phyloP scores from a whole-genome alignment of 2,888 invertebrate species.

The Cyaniris semiargus region DNA sequence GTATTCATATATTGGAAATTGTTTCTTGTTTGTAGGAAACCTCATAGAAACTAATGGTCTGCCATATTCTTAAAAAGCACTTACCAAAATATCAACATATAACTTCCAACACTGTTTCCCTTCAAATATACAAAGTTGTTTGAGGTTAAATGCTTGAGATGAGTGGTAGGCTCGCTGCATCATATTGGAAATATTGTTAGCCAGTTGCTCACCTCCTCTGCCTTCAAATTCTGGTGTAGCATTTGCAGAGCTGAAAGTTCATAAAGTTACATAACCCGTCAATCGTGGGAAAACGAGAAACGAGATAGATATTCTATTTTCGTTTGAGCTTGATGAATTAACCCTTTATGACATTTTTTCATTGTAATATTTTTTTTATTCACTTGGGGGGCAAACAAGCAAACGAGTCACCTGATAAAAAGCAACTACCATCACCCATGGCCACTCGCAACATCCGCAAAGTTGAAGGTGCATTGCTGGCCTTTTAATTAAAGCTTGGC shows the following conservation, averaged over 20 bases:
- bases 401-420: no score
- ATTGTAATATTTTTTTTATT: no score
- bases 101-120: conserved; percentile 96
- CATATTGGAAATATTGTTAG: conserved; percentile 89
- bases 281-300: no score
- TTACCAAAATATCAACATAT: conserved; percentile 95
- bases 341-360: background rate
- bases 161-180: conserved; percentile 90
- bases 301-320: no score
- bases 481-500: no score
- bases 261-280: background rate
- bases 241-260: conserved; percentile 91
- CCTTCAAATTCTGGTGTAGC: conserved; percentile 98
- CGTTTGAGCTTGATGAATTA: no score
- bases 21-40: no score
- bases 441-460: no score
- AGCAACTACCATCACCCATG: no score
- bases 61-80: conserved; percentile 39
- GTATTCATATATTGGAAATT: background rate
- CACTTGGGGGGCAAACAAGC: no score
- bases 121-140: conserved; percentile 89
- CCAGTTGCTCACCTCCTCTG: conserved; percentile 95
- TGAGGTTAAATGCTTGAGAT: conserved; percentile 87
- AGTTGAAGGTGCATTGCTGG: no score
- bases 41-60: background rate